Base-by-base conservation (phyloP, 1,140 invertebrate genomes). In the Hycleus phaleratus region DNA sequence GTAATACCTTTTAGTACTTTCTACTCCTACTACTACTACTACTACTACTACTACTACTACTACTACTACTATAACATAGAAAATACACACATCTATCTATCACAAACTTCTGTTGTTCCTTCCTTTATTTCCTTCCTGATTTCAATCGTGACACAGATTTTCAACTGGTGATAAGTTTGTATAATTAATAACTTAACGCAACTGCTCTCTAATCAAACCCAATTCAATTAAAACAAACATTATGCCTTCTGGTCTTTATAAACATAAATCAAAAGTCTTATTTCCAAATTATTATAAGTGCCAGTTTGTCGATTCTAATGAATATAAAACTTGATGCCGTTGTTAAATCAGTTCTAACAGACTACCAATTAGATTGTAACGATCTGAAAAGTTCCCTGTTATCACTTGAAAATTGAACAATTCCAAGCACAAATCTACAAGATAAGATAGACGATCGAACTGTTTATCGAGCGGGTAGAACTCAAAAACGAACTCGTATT, bases 1-100 rank as follows among this genome's bases (percentile, higher is more conserved):
- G 42, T 55, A 59, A 59, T 59, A 47, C 52, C 58, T 59, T 59
- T 59, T 59, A 59, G 54, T 44, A 46, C 55, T 44, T 12, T 46
- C 32, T 56, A 46, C 39, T 47, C 32, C 46, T 18, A 43, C 53
- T 38, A 46, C 46, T 48, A 46, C 46, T 47, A 42, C 52, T 24
- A 47, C 52, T 18, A 18, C 18, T 18, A 18, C 18, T 18, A 18
- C 53, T 38, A 46, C 46, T 48, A 46, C 46, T 47, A 42, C 52
- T 24, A 47, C 52, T 18, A 18, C 18, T 18, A 18, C 18, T 18
- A 18, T 18, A 18, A 18, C 18, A 18, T 18, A 18, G 18, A 18
- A 18, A 18, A 18, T 18, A 18, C 18, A 18, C 18, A 18, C 18
- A 18, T 18, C 18, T 18, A 18, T 18, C 18, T 18, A 18, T 18